Evolutionary conservation across 2,113 vertebrate genomes (phyloP).

Genomic region (Chaetura pelagica): DNA sequence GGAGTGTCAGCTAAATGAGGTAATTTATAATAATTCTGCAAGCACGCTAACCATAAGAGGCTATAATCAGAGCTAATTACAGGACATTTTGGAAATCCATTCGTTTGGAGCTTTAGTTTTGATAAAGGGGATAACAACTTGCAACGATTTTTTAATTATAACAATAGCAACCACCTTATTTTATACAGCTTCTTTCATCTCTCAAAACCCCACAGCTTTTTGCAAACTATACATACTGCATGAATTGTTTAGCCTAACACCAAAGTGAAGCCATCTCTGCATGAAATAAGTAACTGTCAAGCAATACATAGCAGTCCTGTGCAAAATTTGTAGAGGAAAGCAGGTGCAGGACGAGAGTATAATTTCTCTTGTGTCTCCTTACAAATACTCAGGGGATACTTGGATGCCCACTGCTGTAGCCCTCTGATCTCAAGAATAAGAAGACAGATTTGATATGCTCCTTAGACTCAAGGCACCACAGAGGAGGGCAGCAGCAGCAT

Average conservation of each 20-base stretch:
- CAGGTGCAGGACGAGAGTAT: not conserved
- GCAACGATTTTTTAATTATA: constrained; percentile 39
- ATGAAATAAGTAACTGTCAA: not conserved
- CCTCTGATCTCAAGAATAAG: not conserved
- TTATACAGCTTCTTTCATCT: not conserved
- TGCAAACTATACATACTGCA: not conserved
- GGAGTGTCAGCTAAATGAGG: constrained; percentile 47
- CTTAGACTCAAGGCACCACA: rapidly evolving
- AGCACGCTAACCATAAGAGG: constrained; percentile 6
- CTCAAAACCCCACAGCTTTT: not conserved
- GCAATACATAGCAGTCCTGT: not conserved
- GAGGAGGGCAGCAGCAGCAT: not conserved
- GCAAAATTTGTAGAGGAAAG: not conserved
- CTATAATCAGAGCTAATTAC: constrained; percentile 68
- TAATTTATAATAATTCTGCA: constrained; percentile 37
- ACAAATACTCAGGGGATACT: not conserved
- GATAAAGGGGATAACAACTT: constrained; percentile 51
- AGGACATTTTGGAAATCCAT: constrained; percentile 44
- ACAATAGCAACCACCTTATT: not conserved
- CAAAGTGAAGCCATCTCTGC: not conserved
- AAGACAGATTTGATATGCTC: not conserved
- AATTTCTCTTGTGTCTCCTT: not conserved
- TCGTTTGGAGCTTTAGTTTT: constrained; percentile 31
- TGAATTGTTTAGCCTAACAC: not conserved
- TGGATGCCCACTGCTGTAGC: not conserved